phyloP scores from a whole-genome alignment of 2,888 invertebrate species.

The Kryphioiulus occultus region DNA sequence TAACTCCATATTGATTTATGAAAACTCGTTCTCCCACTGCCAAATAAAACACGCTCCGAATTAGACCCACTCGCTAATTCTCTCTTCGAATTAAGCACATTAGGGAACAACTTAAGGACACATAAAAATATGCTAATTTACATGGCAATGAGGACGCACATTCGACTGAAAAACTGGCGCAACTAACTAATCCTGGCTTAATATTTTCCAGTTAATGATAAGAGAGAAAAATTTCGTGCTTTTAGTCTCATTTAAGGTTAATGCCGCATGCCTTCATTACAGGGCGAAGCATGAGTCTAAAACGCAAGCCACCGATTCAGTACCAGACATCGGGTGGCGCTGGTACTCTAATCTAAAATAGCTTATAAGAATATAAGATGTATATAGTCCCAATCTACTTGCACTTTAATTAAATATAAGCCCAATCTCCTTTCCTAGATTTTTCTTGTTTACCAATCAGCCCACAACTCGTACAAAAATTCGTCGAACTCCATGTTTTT shows the following conservation, averaged over 20 bases:
- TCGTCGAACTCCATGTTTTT: too few species aligned
- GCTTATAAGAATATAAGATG: too few species aligned
- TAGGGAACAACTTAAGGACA: conserved; percentile 5
- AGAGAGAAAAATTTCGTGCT: background rate
- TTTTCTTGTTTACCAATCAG: too few species aligned
- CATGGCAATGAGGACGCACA: conserved; percentile 5
- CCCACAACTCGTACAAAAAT: too few species aligned
- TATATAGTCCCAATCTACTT: too few species aligned
- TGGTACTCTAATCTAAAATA: too few species aligned
- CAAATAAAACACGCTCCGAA: background rate
- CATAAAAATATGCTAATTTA: background rate
- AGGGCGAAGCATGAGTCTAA: background rate
- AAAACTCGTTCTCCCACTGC: background rate
- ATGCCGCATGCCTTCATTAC: background rate
- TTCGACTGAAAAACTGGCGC: conserved; percentile 5
- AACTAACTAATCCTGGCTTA: background rate
- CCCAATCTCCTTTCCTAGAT: too few species aligned
- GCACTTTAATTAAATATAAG: too few species aligned
- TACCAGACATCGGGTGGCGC: too few species aligned
- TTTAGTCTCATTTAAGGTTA: background rate
- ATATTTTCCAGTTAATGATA: background rate
- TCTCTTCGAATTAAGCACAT: background rate
- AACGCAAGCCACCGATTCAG: too few species aligned
- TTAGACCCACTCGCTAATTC: background rate
- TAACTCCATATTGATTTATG: conserved; percentile 5